Conservation (phyloP, 2,888 invertebrate genomes). For the Conomelus anceps region DNA sequence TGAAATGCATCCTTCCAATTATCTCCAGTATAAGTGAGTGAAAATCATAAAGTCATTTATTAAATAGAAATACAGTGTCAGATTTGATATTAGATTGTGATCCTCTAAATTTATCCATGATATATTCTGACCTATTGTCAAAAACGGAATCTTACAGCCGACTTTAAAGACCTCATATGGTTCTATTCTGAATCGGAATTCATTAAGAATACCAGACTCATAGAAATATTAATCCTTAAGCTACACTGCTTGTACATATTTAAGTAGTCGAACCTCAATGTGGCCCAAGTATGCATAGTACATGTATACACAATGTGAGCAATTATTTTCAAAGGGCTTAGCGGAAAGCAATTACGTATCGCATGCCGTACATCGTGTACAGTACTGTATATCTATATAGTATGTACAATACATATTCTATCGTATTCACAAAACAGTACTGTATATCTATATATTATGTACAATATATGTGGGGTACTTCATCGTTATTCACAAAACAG, state of each 20-base stretch:
- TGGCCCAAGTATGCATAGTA: background rate
- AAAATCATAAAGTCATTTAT: too few relatives aligned
- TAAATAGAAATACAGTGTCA: too few relatives aligned
- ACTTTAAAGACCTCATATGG: background rate
- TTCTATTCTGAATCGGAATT: background rate
- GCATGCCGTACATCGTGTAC: background rate
- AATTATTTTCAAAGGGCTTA: background rate
- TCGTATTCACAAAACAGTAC: background rate
- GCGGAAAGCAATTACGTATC: background rate
- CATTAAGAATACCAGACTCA: background rate
- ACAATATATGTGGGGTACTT: background rate
- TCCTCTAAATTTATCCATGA: too few relatives aligned
- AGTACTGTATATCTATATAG: background rate
- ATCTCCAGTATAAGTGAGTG: too few relatives aligned
- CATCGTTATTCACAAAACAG: background rate
- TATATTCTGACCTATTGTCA: background rate
- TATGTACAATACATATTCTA: too few relatives aligned
- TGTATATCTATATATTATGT: background rate
- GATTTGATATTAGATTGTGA: too few relatives aligned
- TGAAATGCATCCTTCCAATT: too few relatives aligned
- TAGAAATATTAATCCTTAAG: background rate
- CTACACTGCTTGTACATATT: background rate
- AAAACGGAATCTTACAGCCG: too few relatives aligned
- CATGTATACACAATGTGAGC: too few relatives aligned
- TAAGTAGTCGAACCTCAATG: background rate